Percentiles rank a stretch among this genome's conserved stretches.
These are phyloP conservation scores for Amazona finschi DNA, from an alignment of 2,797 vertebrate genomes.

Conservation along the genomic window DNA sequence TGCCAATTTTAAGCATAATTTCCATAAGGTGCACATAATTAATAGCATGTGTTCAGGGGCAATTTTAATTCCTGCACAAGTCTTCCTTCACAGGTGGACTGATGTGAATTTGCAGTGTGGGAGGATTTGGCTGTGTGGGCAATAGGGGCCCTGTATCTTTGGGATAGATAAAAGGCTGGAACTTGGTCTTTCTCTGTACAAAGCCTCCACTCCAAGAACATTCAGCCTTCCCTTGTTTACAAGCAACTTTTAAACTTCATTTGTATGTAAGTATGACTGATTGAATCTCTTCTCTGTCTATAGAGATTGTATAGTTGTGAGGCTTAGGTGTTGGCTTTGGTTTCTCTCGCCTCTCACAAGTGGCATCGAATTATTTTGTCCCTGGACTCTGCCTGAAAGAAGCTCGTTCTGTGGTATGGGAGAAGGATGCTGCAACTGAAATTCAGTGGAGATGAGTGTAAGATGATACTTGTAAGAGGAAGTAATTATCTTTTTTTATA, in stretches of 20 bases:
- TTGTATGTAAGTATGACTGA: neutral
- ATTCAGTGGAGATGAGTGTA: neutral
- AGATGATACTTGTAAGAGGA: neutral
- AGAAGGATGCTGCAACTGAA: neutral
- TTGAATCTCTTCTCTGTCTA: neutral
- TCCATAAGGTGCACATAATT: neutral
- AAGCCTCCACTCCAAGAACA: neutral
- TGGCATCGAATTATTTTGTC: neutral
- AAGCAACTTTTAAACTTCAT: neutral
- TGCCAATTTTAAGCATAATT: conserved; percentile 39
- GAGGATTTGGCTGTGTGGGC: neutral
- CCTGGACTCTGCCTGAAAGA: neutral
- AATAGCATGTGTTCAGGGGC: neutral
- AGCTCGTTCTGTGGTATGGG: neutral
- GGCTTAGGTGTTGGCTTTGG: neutral
- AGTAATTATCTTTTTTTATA: neutral
- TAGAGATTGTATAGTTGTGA: neutral
- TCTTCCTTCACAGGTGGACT: neutral
- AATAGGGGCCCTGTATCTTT: neutral
- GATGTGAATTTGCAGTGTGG: neutral
- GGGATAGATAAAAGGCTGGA: neutral
- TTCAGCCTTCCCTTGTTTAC: neutral
- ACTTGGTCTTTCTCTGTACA: neutral
- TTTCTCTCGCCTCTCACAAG: neutral
- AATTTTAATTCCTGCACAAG: neutral